phyloP scores from a whole-genome alignment of 2,888 invertebrate genomes.

The Melikaiella ostensackeni region DNA sequence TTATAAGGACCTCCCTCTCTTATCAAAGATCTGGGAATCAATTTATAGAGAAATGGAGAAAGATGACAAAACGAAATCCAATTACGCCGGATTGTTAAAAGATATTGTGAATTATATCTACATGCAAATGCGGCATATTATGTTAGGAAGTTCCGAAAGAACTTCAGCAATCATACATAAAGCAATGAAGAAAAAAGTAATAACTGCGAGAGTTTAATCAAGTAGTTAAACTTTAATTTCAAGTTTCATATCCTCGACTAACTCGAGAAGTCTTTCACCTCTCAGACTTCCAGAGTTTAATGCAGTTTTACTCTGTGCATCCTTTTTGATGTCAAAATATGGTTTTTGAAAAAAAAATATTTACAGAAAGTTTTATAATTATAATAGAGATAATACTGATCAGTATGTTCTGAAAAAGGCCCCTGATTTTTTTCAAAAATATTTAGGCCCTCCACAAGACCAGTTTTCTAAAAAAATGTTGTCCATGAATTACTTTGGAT shows the following conservation, averaged over 20 bases:
- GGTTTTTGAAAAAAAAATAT: background rate
- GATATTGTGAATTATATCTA: background rate
- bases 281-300: background rate
- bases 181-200: background rate
- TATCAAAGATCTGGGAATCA: background rate
- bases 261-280: background rate
- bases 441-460: no score
- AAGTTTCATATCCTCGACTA: background rate
- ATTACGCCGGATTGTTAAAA: background rate
- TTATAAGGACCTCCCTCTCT: background rate
- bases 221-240: background rate
- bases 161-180: conserved; percentile 4
- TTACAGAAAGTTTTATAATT: background rate
- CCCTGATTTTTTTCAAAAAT: no score
- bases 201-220: conserved; percentile 7
- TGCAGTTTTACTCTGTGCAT: background rate
- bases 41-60: background rate
- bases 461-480: no score
- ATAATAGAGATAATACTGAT: background rate
- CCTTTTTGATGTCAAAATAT: background rate
- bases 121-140: background rate
- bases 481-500: no score
- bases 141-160: background rate
- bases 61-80: background rate
- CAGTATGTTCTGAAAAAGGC: no score